Evolutionary conservation across 2,888 invertebrate genomes (phyloP), one percentile per base, ranked within the genome.

Genomic region (Exephanes ischioxanthus): DNA sequence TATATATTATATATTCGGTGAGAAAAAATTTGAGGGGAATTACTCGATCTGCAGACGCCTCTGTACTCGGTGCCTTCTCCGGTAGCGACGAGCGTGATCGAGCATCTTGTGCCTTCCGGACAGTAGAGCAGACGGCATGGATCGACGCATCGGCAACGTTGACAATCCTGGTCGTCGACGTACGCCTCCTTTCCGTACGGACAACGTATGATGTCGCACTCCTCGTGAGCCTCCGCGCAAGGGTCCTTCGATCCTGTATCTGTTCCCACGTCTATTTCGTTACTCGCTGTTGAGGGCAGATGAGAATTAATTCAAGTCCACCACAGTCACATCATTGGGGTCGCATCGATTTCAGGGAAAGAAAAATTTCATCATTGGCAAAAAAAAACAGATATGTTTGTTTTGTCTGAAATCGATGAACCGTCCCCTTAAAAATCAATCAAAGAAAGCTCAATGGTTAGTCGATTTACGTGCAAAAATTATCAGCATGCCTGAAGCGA

Each of bases 141-240:
- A 94, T 98, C 96, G 72, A 95, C 95, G 90, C 97, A 97, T 48
- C 95, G 94, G 94, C 98, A 98, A 53, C 95, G 95, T 86, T 96
- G 95, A 93, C 98, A 98, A 61, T 96, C 96, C 63, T 95, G 92
- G 75, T 94, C 90, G 90, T 95, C 96, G 0, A 96, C 95, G 87
- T 94, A 95, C 30, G 96, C 95, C 81, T 96, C 95, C 2, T 96
- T 94, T 7, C 97, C 98, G 91, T 97, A 97, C 4, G 96, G 95
- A 94, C 98, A 98, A 14, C 95, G 95, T 19, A 97, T 92, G 0
- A 94, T 93, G 0, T 93, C 93, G 91, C 97, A 97, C 90, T 97
- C 96, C 30, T 95, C 95, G 66, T 94, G 94, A 89, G 95, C 95
- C 53, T 92, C 94, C 75, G 95, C 95, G 90, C 97, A 97, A 68